Evolutionary conservation across 2,113 vertebrate species (phyloP), one percentile per base, ranked within the genome.

Genomic region (Dendrocopos noguchii): DNA sequence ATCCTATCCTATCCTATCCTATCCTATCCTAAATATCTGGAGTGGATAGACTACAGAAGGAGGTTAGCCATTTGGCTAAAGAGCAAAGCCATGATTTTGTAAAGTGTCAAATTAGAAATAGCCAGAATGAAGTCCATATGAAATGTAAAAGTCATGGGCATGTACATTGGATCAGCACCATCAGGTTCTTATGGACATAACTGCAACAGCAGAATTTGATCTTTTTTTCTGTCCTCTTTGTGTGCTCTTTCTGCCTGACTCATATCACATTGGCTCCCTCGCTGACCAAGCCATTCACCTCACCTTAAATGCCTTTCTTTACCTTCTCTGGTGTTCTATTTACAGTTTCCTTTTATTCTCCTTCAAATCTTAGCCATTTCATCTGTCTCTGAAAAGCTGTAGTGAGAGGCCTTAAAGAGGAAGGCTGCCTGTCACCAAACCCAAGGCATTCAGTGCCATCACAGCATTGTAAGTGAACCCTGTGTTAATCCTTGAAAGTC

Each of bases 331-430:
- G 4, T 67, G 5, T 59, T 25, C 65, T 60, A 1, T 39, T 60
- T 42, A 34, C 7, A 31, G 42, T 20, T 59, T 59, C 28, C 11
- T 50, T 78, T 80, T 63, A 21, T 34, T 60, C 28, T 15, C 20
- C 46, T 72, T 84, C 59, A 67, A 15, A 36, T 63, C 18, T 57
- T 56, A 50, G 42, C 28, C 4, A 3, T 63, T 80, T 68, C 42
- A 64, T 52, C 68, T 39, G 52, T 61, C 24, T 88, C 81, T 92
- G 87, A 89, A 80, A 95, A 95, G 65, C 64, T 75, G 81, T 65
- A 91, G 88, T 67, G 68, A 95, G 88, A 91, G 95, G 89, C 90
- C 95, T 95, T 96, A 91, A 94, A 87, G 64, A 81, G 52, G 81
- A 78, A 92, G 57, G 77, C 63, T 72, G 80, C 55, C 67, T 75